A percentile compares a stretch with the other conserved stretches of the same genome.
These are phyloP conservation scores for Empidonax alnorum DNA, from an alignment of 2,113 vertebrate genomes.

Conservation along the genomic window DNA sequence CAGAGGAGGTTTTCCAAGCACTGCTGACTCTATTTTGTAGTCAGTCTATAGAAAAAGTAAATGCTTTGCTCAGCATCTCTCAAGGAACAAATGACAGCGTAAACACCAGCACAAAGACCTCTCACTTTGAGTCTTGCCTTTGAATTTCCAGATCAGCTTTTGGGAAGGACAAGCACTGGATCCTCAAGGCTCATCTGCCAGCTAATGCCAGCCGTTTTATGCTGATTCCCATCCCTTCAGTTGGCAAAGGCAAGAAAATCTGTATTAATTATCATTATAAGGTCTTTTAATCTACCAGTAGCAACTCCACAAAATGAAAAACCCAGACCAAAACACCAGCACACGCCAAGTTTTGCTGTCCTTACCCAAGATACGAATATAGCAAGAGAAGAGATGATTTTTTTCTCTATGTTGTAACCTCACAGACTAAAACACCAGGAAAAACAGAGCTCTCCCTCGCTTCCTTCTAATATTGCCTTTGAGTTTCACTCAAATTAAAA, in stretches of 20 bases:
- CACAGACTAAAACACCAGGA: neutral
- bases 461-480: neutral
- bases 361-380: neutral
- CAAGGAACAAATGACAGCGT: neutral
- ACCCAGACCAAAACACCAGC: neutral
- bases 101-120: neutral
- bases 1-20: neutral
- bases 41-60: neutral
- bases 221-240: neutral
- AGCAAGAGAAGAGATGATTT: neutral
- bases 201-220: neutral
- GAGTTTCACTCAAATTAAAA: neutral
- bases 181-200: neutral
- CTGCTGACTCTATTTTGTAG: neutral
- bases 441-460: neutral
- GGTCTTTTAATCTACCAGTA: neutral
- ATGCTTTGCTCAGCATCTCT: neutral
- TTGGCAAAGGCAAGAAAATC: neutral
- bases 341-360: neutral
- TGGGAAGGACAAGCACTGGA: neutral
- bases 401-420: neutral
- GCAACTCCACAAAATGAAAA: neutral
- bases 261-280: neutral
- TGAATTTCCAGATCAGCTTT: neutral
- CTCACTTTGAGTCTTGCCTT: neutral